Percentiles rank a stretch among this genome's conserved stretches.
Evolutionary conservation across 1,140 invertebrate genomes (phyloP).

Genomic region (Cardiocondyla obscurior): DNA sequence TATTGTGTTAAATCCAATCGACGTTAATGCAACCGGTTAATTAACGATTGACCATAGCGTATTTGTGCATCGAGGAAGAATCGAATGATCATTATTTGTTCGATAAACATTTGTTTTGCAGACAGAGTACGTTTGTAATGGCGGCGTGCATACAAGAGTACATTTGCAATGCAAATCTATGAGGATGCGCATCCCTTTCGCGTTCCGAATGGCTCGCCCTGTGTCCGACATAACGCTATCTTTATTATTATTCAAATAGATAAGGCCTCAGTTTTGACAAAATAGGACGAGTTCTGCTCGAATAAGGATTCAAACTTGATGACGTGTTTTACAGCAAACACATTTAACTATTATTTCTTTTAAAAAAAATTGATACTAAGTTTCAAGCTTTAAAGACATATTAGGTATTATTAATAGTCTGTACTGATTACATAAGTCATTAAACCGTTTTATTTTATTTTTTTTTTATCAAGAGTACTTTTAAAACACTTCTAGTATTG

Average conservation of each 20-base stretch:
- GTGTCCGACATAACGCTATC: conserved; percentile 76
- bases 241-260: conserved; percentile 81
- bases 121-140: conserved; percentile 12
- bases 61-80: conserved; percentile 26
- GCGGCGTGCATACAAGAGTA: conserved; percentile 14
- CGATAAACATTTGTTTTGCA: conserved; percentile 33
- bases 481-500: neutral
- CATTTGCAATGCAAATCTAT: conserved; percentile 21
- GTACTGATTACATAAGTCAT: neutral
- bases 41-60: neutral
- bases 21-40: conserved; percentile 14
- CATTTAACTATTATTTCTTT: too few species aligned
- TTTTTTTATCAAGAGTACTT: neutral
- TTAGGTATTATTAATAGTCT: neutral
- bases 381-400: neutral
- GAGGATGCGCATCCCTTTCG: conserved; percentile 46
- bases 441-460: too few species aligned
- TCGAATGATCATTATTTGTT: neutral
- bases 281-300: conserved; percentile 76
- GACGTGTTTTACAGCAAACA: neutral
- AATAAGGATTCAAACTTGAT: conserved; percentile 68
- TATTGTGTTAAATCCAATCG: conserved; percentile 7
- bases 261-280: conserved; percentile 79
- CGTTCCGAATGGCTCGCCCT: conserved; percentile 63
- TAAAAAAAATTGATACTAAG: neutral